phyloP scores from a whole-genome alignment of 2,113 vertebrate genomes.

The Phalacrocorax aristotelis region DNA sequence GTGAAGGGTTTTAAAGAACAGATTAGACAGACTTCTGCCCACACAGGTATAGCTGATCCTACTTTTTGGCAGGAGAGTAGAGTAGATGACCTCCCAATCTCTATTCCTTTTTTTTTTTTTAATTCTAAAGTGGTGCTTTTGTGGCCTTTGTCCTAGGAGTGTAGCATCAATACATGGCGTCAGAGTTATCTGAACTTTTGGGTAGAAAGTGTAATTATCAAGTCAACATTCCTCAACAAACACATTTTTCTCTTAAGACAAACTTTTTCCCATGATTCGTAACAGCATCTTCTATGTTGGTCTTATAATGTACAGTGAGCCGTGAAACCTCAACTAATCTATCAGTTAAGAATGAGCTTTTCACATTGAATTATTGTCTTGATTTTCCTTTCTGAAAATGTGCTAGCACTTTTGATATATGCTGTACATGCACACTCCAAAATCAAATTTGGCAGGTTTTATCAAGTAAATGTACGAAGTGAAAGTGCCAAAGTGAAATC shows the following conservation, averaged over 20 bases:
- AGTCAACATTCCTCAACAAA: neutral
- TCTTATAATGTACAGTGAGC: neutral
- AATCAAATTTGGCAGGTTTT: neutral
- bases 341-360: neutral
- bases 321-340: neutral
- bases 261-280: neutral
- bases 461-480: neutral
- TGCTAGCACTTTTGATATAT: neutral
- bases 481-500: neutral
- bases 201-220: neutral
- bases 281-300: neutral
- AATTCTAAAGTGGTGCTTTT: neutral
- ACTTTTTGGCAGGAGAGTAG: neutral
- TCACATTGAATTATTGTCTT: neutral
- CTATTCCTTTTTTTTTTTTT: neutral
- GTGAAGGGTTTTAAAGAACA: neutral
- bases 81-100: neutral
- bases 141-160: neutral
- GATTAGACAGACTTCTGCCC: neutral
- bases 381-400: neutral
- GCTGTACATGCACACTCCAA: neutral
- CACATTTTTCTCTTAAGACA: neutral
- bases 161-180: neutral
- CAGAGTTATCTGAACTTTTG: neutral
- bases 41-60: neutral